These are phyloP conservation scores for Calliopsis andreniformis DNA, from an alignment of 1,140 invertebrate species.

Conservation along the genomic window DNA sequence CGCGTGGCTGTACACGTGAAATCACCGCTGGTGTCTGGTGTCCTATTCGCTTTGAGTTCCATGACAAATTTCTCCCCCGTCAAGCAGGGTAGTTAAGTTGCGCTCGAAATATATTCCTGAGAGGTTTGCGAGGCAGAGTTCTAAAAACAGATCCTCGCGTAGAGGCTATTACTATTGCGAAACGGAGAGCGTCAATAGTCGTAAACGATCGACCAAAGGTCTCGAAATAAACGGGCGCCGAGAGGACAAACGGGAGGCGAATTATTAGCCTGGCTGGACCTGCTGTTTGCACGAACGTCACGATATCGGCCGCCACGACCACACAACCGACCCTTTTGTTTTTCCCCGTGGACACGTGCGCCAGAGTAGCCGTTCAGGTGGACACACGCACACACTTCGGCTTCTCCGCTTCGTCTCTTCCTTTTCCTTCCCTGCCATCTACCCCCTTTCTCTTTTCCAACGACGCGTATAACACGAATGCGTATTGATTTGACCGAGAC, in stretches of 20 bases:
- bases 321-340: conserved; percentile 6
- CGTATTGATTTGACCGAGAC: conserved; percentile 60
- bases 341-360: conserved; percentile 30
- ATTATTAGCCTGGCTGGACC: conserved; percentile 24
- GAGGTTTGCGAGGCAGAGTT: too few species aligned
- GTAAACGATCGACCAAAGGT: neutral
- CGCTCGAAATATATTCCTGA: too few species aligned
- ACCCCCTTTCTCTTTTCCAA: neutral
- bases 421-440: neutral
- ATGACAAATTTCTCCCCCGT: too few species aligned
- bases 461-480: conserved; percentile 22
- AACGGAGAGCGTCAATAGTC: neutral
- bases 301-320: neutral
- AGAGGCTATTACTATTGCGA: too few species aligned
- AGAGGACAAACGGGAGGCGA: neutral
- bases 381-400: neutral
- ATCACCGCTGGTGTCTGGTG: neutral
- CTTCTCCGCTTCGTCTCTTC: neutral
- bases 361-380: too few species aligned
- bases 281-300: conserved; percentile 6
- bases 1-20: conserved; percentile 4
- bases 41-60: too few species aligned
- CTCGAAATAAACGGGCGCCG: neutral
- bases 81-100: too few species aligned
- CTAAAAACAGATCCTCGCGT: too few species aligned